Evolutionary conservation across 2,113 vertebrate species (phyloP), one percentile per base, ranked within the genome.

Genomic region (Hucho hucho): DNA sequence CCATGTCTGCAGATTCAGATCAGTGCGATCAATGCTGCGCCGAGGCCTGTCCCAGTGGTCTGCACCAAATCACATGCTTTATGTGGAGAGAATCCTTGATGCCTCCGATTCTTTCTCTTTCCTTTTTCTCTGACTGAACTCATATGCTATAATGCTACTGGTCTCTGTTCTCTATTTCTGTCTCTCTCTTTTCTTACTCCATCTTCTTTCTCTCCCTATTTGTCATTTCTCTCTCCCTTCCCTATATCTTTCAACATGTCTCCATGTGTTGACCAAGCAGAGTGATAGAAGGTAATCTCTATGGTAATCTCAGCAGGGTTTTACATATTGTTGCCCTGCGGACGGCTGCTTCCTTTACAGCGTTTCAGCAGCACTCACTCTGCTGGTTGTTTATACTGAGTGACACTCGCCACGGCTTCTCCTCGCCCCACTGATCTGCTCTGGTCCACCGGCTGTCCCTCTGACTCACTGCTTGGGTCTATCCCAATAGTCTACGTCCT

Each of bases 1-100:
- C 87, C 83, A 75, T 80, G 79, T 89, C 87, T 80, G 82, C 87
- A 78, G 75, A 86, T 82, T 85, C 78, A 79, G 79, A 84, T 79
- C 78, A 75, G 77, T 75, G 72, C 43, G 74, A 85, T 91, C 86
- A 86, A 82, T 87, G 84, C 37, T 68, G 46, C 73, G 80, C 64
- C 46, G 47, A 61, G 64, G 65, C 71, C 75, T 37, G 76, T 79
- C 53, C n/a, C 73, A 70, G 70, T 56, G 66, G 73, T 56, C 43
- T 43, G 5, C 25, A 65, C 58, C 58, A 83, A 79, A 86, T 75
- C 74, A 87, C 79, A 81, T 80, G 66, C 73, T 86, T 85, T 76
- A 75, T 76, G 47, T 78, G 73, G 43, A 61, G 64, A 84, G 72
- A 75, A 83, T 83, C 67, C 71, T 74, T 83, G 64, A 69, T 68